Percentiles rank a stretch among this genome's conserved stretches.
These are phyloP conservation scores for Phoxinus phoxinus DNA, from an alignment of 2,113 vertebrate species.

Conservation along the genomic window DNA sequence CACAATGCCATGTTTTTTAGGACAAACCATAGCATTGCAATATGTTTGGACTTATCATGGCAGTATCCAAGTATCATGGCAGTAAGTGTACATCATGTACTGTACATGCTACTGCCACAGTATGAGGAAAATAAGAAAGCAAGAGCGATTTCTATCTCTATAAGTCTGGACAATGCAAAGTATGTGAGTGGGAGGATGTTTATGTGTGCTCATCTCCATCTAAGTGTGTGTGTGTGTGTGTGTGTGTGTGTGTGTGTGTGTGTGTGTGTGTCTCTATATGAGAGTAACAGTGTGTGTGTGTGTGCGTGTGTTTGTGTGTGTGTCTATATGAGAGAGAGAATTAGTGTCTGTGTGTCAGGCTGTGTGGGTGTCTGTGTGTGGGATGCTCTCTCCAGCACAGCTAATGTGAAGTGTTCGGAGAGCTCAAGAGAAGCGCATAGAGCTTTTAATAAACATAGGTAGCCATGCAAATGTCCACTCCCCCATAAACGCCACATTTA, in stretches of 20 bases:
- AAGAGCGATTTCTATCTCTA: conserved; percentile 31
- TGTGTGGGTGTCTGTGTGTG: conserved; percentile 47
- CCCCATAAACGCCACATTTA: conserved; percentile 11
- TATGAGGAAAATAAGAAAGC: conserved; percentile 17
- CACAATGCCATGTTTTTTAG: not conserved
- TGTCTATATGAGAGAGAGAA: not conserved
- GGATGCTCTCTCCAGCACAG: conserved; percentile 58
- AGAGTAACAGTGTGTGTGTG: conserved; percentile 25
- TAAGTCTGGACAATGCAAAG: conserved; percentile 45
- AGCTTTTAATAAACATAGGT: conserved; percentile 46
- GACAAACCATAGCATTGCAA: not conserved
- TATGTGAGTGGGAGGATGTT: conserved; percentile 49
- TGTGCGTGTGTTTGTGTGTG: conserved; percentile 36
- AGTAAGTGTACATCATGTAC: conserved; percentile 6
- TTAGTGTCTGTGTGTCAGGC: conserved; percentile 22
- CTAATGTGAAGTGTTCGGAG: conserved; percentile 52
- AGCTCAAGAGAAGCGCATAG: conserved; percentile 36
- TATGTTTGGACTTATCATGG: not conserved
- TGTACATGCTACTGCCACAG: not conserved
- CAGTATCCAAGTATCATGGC: no score
- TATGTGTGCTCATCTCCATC: conserved; percentile 26
- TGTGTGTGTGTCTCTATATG: no score
- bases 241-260: not conserved
- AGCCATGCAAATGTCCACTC: conserved; percentile 32
- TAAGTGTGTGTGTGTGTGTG: conserved; percentile 33